phyloP scores from a whole-genome alignment of 2,888 invertebrate species.

The Tethea ocularis region DNA sequence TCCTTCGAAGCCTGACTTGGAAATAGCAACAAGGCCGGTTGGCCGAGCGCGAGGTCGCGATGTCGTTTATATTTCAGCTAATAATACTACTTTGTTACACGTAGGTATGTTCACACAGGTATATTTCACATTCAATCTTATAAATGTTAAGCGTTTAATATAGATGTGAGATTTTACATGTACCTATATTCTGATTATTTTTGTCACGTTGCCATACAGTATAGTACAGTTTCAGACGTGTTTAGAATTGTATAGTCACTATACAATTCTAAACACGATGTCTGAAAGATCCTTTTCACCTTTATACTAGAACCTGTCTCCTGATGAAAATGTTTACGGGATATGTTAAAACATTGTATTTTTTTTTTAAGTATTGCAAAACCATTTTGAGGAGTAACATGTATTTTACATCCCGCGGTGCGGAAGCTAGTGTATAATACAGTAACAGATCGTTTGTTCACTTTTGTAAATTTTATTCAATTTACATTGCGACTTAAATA shows the following conservation, averaged over 20 bases:
- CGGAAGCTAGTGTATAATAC: too few species aligned
- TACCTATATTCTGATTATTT: too few species aligned
- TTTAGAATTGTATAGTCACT: too few species aligned
- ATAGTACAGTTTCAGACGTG: too few species aligned
- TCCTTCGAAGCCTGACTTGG: constrained; percentile 58
- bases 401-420: too few species aligned
- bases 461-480: too few species aligned
- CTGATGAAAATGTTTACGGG: background rate
- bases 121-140: constrained; percentile 27
- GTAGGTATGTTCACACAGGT: constrained; percentile 14
- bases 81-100: constrained; percentile 36
- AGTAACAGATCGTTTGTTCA: too few species aligned
- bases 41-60: constrained; percentile 43
- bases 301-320: background rate
- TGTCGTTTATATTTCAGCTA: constrained; percentile 42
- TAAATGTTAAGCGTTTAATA: constrained; percentile 14
- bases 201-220: too few species aligned
- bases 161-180: too few species aligned
- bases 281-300: constrained; percentile 14
- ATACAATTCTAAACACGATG: constrained; percentile 43
- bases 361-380: too few species aligned
- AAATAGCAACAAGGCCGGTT: constrained; percentile 71
- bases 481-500: too few species aligned
- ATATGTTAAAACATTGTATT: background rate
- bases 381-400: too few species aligned